Evolutionary conservation across 2,888 invertebrate genomes (phyloP).

Genomic region (Dasysyrphus albostriatus): DNA sequence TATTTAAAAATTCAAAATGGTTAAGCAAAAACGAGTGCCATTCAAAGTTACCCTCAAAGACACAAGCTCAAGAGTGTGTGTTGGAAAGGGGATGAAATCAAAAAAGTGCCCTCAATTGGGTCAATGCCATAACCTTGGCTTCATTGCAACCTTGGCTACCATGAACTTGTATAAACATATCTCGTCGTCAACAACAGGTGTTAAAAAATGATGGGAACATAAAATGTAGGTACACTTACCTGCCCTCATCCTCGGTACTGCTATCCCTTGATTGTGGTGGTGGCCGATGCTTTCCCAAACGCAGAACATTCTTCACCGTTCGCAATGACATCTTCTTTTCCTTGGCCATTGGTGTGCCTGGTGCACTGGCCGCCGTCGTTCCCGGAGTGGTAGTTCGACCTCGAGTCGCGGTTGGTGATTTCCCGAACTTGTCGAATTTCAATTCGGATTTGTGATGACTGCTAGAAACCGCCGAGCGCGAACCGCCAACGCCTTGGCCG

Average conservation of each 20-base stretch:
- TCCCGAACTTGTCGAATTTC: constrained; percentile 79
- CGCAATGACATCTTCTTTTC: constrained; percentile 80
- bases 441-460: constrained; percentile 77
- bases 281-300: constrained; percentile 79
- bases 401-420: constrained; percentile 77
- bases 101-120: constrained; percentile 42
- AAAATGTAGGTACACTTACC: constrained; percentile 77
- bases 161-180: background rate
- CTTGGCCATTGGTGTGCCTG: constrained; percentile 75
- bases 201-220: background rate
- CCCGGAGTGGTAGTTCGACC: constrained; percentile 54
- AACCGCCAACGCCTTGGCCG: constrained; percentile 69
- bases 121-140: constrained; percentile 68
- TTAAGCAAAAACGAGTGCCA: background rate
- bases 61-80: background rate
- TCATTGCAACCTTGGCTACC: background rate
- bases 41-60: background rate
- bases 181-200: constrained; percentile 50
- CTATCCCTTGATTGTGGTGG: constrained; percentile 80
- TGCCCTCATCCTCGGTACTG: constrained; percentile 81
- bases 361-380: constrained; percentile 47
- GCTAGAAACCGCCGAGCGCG: constrained; percentile 50
- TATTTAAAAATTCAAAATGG: constrained; percentile 1
- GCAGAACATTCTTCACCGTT: constrained; percentile 80
- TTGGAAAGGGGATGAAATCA: background rate